Conservation (phyloP, 2,113 vertebrate species). For the Actinemys pallida region DNA sequence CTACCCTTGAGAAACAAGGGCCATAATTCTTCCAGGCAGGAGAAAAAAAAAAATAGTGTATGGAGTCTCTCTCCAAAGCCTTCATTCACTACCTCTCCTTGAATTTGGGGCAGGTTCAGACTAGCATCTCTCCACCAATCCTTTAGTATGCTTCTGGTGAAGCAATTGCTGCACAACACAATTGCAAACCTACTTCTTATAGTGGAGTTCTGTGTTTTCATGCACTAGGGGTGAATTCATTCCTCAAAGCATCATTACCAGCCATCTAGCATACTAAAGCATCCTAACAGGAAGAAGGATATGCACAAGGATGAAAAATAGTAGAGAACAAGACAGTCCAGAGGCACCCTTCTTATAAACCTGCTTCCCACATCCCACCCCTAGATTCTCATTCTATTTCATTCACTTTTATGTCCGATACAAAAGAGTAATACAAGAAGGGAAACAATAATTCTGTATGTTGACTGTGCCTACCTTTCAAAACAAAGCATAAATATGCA, state of each 20-base stretch:
- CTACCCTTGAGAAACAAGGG: neutral
- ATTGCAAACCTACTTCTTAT: neutral
- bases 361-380: neutral
- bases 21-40: neutral
- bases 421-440: neutral
- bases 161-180: neutral
- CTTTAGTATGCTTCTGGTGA: neutral
- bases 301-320: neutral
- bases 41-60: neutral
- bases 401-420: neutral
- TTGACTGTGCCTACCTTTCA: neutral
- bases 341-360: neutral
- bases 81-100: neutral
- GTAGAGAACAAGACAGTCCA: neutral
- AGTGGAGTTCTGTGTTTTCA: neutral
- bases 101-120: neutral
- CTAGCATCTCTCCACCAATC: neutral
- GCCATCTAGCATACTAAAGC: neutral
- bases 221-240: neutral
- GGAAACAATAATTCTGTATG: neutral
- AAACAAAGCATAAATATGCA: neutral
- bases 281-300: neutral
- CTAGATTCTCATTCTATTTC: neutral
- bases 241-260: neutral
- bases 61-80: neutral